Percentiles rank a stretch among this genome's conserved stretches.
These are phyloP conservation scores for Passer montanus DNA, from an alignment of 2,113 vertebrate genomes.

Conservation along the genomic window DNA sequence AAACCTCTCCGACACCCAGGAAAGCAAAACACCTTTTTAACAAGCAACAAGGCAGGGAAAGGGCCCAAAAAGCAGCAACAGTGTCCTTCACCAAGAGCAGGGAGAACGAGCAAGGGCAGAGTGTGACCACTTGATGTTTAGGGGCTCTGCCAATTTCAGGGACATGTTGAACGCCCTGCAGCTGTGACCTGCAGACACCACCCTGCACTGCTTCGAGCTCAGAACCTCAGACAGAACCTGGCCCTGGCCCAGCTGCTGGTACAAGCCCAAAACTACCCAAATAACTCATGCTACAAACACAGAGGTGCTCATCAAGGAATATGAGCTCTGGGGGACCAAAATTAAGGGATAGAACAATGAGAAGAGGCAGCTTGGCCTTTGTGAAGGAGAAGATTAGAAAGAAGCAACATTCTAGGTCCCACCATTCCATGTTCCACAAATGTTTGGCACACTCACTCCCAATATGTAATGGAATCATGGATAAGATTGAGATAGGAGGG, in stretches of 20 bases:
- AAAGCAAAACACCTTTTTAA: not conserved
- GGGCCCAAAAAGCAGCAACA: not conserved
- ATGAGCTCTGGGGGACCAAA: not conserved
- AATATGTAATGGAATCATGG: fast-evolving
- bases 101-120: not conserved
- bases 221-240: not conserved
- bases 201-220: not conserved
- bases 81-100: not conserved
- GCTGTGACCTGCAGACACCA: not conserved
- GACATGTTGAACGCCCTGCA: not conserved
- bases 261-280: not conserved
- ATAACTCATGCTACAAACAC: not conserved
- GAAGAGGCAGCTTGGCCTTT: not conserved
- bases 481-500: not conserved
- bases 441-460: not conserved
- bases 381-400: not conserved
- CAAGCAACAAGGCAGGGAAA: not conserved
- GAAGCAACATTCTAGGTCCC: not conserved
- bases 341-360: not conserved
- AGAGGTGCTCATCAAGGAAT: not conserved
- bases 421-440: not conserved
- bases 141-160: not conserved
- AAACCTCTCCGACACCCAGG: not conserved
- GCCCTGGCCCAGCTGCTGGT: not conserved
- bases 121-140: not conserved